Conservation (phyloP, 2,888 invertebrate genomes). For the Dryococelus australis region DNA sequence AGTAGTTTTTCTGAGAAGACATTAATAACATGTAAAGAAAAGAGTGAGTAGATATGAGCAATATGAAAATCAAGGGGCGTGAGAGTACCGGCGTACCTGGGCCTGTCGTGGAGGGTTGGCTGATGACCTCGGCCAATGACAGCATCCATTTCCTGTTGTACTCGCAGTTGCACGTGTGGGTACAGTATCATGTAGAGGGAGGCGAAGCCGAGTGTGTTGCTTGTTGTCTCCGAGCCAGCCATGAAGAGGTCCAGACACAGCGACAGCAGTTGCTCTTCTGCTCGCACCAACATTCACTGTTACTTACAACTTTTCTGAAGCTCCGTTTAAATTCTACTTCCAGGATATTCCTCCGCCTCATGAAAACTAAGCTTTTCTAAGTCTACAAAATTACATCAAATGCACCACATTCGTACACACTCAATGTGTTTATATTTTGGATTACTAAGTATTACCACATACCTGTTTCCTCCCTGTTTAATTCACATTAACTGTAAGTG, state of each 20-base stretch:
- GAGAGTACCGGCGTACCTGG: constrained; percentile 24
- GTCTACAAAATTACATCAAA: too few relatives aligned
- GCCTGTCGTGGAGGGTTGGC: constrained; percentile 38
- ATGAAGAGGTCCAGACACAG: constrained; percentile 72
- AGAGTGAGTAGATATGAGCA: too few relatives aligned
- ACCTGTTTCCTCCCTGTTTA: constrained; percentile 53
- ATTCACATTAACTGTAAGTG: constrained; percentile 50
- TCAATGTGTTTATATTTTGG: neutral
- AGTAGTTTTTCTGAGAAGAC: too few relatives aligned
- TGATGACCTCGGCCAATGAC: constrained; percentile 40
- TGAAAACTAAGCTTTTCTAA: too few relatives aligned
- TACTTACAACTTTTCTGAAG: too few relatives aligned
- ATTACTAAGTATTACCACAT: neutral
- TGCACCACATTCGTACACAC: too few relatives aligned
- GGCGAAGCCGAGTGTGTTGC: constrained; percentile 68
- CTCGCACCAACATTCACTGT: constrained; percentile 33
- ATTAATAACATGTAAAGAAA: too few relatives aligned
- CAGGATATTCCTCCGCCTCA: too few relatives aligned
- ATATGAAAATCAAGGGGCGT: neutral
- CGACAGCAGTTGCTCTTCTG: constrained; percentile 58
- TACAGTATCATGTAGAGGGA: constrained; percentile 67
- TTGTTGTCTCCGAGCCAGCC: constrained; percentile 75
- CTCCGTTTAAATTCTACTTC: too few relatives aligned
- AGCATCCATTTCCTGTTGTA: constrained; percentile 55
- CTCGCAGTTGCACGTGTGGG: constrained; percentile 63